Evolutionary conservation across 2,113 vertebrate species (phyloP), one percentile per base, ranked within the genome.

Genomic region (Hucho hucho): DNA sequence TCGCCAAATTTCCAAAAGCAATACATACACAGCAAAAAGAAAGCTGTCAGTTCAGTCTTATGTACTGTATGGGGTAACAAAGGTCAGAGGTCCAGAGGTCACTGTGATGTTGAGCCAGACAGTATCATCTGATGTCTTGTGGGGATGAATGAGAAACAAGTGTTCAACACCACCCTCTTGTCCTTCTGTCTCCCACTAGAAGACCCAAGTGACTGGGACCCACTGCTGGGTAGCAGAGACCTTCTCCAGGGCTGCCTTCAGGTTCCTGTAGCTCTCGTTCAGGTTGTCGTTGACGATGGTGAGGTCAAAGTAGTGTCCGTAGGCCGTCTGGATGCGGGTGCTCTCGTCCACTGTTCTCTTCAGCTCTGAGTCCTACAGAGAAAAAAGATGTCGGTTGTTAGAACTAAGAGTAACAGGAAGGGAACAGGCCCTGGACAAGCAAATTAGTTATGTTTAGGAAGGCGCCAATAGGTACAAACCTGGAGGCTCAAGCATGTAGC

Each of bases 141-240:
- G 49, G 49, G 49, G 4, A 53, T 53, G 49, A 53, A 14, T 14
- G 49, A 16, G 49, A 53, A 43, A 43, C 37, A 43, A 43, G 37
- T 53, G 49, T 18, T 53, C 49, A 4, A 16, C 49, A 18, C 16
- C 11, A 22, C 14, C 24, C 3, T 20, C 46, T 61, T 32, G 24
- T 68, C 24, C 53, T 9, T 14, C 58, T 28, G n/a, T 12, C 65
- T 43, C 47, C 22, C 70, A 0, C 88, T 95, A 98, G 80, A 98
- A 99, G 28, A 98, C 96, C 97, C 97, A 98, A 84, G 94, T 95
- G 83, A 98, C 96, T 0, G 97, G 96, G 66, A 98, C 96, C 96
- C 97, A 98, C 92, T 98, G 96, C 1, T 94, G 95, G 83, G 95
- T 94, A 2, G 89, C 86, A 1, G 94, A 94, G 66, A 98, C 94